Conservation (phyloP, 2,888 invertebrate genomes). For the Diloba caeruleocephala region DNA sequence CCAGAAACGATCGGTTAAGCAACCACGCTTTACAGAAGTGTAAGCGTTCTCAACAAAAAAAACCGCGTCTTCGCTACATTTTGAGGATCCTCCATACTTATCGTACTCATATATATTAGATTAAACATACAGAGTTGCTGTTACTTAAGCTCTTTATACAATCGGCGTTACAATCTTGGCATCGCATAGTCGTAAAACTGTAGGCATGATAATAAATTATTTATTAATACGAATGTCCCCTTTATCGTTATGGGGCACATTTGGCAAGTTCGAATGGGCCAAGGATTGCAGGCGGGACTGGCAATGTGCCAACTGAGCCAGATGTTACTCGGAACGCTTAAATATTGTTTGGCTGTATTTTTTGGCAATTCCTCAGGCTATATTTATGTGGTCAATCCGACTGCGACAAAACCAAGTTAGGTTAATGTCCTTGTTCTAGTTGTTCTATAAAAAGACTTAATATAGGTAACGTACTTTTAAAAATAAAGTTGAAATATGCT, state of each 20-base stretch:
- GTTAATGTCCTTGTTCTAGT: conserved; percentile 3
- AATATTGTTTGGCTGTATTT: conserved; percentile 38
- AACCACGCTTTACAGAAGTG: no score
- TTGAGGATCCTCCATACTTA: no score
- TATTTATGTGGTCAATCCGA: conserved; percentile 28
- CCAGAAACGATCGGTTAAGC: no score
- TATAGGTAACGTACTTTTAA: no score
- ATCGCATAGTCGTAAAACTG: conserved; percentile 23
- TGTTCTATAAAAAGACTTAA: neutral
- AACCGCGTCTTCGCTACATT: no score
- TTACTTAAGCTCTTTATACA: no score
- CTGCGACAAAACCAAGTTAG: conserved; percentile 14
- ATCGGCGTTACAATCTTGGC: conserved; percentile 6
- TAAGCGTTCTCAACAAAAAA: no score
- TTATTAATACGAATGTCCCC: conserved; percentile 36
- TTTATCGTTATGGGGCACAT: conserved; percentile 42
- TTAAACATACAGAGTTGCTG: no score
- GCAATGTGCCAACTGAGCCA: conserved; percentile 57
- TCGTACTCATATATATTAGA: no score
- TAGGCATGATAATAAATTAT: conserved; percentile 34
- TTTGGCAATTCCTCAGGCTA: conserved; percentile 38
- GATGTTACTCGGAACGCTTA: conserved; percentile 43
- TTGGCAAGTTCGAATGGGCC: conserved; percentile 52
- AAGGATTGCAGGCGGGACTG: conserved; percentile 41
- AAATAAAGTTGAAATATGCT: no score